Conservation (phyloP, 2,113 vertebrate species). For the Lagopus muta region DNA sequence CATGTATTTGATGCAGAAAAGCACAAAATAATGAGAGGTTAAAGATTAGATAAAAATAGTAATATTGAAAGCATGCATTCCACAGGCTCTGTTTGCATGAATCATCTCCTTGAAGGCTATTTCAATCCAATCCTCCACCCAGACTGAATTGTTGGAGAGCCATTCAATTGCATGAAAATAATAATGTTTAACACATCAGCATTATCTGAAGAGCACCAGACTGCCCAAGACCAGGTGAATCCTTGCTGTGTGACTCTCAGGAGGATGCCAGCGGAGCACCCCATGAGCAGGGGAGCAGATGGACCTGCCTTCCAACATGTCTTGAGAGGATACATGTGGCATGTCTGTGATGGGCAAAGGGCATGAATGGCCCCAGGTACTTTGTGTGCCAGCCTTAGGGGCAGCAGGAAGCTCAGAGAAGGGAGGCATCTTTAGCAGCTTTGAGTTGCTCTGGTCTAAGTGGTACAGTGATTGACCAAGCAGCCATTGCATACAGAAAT, state of each 20-base stretch:
- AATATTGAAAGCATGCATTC: neutral
- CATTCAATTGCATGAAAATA: neutral
- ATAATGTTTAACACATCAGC: neutral
- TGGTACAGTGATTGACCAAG: no score
- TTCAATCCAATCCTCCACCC: neutral
- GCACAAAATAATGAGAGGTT: neutral
- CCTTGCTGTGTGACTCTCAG: neutral
- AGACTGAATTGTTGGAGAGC: neutral
- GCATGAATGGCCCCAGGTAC: no score
- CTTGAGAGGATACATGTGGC: neutral
- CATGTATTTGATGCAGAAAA: neutral
- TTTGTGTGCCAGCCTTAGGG: neutral
- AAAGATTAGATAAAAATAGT: neutral
- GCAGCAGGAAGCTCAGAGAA: neutral
- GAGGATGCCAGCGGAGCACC: neutral
- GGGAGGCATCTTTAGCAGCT: neutral
- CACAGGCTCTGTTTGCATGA: neutral
- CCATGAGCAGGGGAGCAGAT: neutral
- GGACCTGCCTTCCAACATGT: neutral
- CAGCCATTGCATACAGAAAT: neutral
- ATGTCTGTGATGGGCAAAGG: neutral
- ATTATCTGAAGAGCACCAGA: neutral
- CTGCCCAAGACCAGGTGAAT: neutral
- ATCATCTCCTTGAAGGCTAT: neutral
- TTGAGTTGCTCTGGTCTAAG: neutral